These are phyloP conservation scores for Cheilosia pagana DNA, from an alignment of 2,888 invertebrate species.

Conservation along the genomic window DNA sequence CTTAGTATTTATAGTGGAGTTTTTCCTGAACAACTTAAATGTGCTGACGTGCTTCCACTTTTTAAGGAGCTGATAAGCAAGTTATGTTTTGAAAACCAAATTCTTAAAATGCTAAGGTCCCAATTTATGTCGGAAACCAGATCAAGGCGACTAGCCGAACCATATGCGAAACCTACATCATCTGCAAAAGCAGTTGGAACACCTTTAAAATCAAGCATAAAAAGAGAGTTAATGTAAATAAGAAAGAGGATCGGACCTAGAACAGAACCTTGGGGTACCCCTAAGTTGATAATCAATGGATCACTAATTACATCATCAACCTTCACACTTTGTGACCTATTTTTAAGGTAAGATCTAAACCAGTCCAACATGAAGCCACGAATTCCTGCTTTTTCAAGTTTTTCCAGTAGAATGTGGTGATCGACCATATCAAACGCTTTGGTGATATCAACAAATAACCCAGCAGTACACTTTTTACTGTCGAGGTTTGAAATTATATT, in stretches of 20 bases:
- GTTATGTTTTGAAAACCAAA: background rate
- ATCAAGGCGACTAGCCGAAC: too few relatives aligned
- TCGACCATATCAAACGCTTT: background rate
- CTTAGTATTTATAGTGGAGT: too few relatives aligned
- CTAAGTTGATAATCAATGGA: background rate
- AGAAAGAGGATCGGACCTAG: too few relatives aligned
- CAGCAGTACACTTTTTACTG: constrained; percentile 6
- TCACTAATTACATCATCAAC: background rate
- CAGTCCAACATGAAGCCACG: background rate
- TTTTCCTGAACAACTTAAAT: background rate
- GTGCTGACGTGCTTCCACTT: background rate
- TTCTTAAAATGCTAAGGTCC: background rate
- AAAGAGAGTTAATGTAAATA: background rate
- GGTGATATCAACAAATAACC: background rate
- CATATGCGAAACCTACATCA: too few relatives aligned
- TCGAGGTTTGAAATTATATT: constrained; percentile 8
- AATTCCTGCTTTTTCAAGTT: background rate
- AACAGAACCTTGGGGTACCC: constrained; percentile 1
- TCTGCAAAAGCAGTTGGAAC: too few relatives aligned
- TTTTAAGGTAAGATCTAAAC: constrained; percentile 1
- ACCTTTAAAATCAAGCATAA: too few relatives aligned
- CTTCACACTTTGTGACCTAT: constrained; percentile 2
- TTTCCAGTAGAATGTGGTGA: background rate
- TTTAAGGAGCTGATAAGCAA: too few relatives aligned
- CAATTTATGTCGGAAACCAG: too few relatives aligned